Evolutionary conservation across 2,113 vertebrate genomes (phyloP), one percentile per base, ranked within the genome.

Genomic region (Rafetus swinhoei): DNA sequence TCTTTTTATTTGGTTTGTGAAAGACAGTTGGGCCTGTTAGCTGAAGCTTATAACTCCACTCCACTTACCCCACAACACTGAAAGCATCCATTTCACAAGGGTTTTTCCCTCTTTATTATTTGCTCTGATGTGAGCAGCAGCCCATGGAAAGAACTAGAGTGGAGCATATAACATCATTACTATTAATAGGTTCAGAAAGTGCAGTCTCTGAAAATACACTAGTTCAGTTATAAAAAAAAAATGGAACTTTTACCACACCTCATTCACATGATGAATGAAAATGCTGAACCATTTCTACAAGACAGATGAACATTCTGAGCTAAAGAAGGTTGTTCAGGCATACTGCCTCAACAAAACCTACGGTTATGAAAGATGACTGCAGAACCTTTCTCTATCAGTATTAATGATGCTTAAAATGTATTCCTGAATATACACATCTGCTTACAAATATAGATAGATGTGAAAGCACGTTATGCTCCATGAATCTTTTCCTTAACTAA

Each of bases 351-450:
- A 4, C 94, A 94, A 97, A 97, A 94, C 56, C 69, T 95, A 32
- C 45, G 39, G 91, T 95, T 91, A 56, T 97, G 97, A 97, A 95
- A 93, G 96, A 97, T 97, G 94, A 94, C 92, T 93, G 88, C 88
- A 77, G 35, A 79, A 74, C 95, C 88, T 89, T 95, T 85, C 91
- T 96, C 76, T 93, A 92, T 96, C 5, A 14, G 52, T 96, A 96
- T 95, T 97, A 98, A 97, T 97, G 96, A 94, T 62, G 96, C 96
- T 97, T 96, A 94, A 97, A 97, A 97, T 96, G 72, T 93, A 93
- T 93, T 96, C 53, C 88, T 96, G 95, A 97, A 96, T 81, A 86
- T 90, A 95, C 92, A 95, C 91, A 92, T 97, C 91, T 97, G 95
- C 94, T 97, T 96, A 96, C 76, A 90, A 83, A 93, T 94, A 90